Evolutionary conservation across 2,888 invertebrate genomes (phyloP), one percentile per base, ranked within the genome.

Genomic region (Timema podura): DNA sequence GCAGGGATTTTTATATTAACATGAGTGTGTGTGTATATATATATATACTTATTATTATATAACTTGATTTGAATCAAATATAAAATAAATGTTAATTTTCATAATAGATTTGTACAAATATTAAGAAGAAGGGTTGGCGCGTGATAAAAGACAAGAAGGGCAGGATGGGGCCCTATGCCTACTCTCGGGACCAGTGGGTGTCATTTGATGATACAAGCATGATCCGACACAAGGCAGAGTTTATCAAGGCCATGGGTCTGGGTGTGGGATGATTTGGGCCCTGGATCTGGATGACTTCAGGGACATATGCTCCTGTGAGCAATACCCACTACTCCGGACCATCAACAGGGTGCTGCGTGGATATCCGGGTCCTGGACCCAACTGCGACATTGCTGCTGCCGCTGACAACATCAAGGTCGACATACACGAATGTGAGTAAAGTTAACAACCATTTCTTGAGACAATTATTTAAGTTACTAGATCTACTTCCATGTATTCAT

Each of bases 241-340:
- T 89, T 77, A 88, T 94, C 8, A 88, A 89, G 72, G 86, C 89
- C 0, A 89, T 92, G 85, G 89, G 89, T 0, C 83, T 96, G 5
- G 95, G 91, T 15, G 95, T 49, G 90, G 90, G 59, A 95, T 95
- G 94, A 89, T 93, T 44, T 95, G 95, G 95, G 91, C 95, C 0
- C 82, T 95, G 13, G 95, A 95, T 80, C 82, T 95, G 69, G 95
- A 95, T 77, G 95, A 95, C 80, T 95, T 95, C 78, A 89, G 87
- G 73, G 91, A 93, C 75, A 82, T 86, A 70, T 95, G 95, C 76
- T 88, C 87, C 9, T 95, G 95, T 77, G 95, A 94, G 74, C 86
- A 89, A 44, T 92, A 90, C 78, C 95, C 95, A 0, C 81, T 95
- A 48, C 80, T 95, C 2, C 86, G 87, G 72, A 92, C 91, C 0